A percentile compares a stretch with the other conserved stretches of the same genome.
Conservation (phyloP, 2,113 vertebrate genomes). For the Callipepla californica region DNA sequence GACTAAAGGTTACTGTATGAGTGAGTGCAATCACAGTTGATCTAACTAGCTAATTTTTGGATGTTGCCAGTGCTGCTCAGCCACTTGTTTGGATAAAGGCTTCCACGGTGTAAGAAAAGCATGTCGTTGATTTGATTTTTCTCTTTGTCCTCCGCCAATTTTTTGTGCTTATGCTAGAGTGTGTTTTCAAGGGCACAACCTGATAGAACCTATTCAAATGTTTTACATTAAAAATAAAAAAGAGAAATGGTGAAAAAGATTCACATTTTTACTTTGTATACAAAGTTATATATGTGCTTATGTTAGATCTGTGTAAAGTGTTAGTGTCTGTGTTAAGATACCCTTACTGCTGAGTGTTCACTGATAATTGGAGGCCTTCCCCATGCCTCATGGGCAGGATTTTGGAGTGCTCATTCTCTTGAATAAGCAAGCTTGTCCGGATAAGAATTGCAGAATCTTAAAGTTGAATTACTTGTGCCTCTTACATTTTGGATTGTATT, state of each 20-base stretch:
- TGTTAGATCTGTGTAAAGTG: neutral
- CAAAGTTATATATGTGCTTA: neutral
- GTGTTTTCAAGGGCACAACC: accelerated
- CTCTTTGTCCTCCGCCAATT: accelerated
- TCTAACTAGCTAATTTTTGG: neutral
- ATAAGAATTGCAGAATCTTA: neutral
- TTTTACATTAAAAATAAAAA: neutral
- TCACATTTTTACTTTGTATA: neutral
- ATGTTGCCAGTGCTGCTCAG: neutral
- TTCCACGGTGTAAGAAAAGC: accelerated
- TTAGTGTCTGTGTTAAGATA: neutral
- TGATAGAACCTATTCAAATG: neutral
- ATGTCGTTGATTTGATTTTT: neutral
- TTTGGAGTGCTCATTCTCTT: neutral
- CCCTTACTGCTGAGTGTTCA: neutral
- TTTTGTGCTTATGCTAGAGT: neutral
- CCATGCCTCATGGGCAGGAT: neutral
- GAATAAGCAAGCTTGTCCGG: neutral
- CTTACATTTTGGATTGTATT: neutral
- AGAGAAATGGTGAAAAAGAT: accelerated
- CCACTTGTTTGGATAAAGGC: neutral
- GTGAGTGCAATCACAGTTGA: neutral
- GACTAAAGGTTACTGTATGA: neutral
- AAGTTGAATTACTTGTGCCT: accelerated
- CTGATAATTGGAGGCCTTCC: neutral